Conservation (phyloP, 2,797 vertebrate genomes). For the Smutsia temminckii region DNA sequence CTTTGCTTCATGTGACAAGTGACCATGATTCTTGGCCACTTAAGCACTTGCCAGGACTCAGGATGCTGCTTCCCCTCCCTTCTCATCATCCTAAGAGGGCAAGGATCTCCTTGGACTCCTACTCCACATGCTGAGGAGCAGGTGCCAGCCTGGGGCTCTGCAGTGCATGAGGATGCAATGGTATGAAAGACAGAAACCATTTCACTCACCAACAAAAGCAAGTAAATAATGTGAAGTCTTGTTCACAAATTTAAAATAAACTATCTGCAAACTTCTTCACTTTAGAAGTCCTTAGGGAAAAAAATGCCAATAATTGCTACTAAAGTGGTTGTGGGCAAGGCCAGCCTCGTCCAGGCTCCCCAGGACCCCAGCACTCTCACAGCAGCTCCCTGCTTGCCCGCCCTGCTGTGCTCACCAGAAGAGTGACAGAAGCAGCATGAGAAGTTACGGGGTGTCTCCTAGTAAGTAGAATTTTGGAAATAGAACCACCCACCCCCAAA, state of each 20-base stretch:
- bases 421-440: not conserved
- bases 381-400: not conserved
- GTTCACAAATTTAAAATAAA: not conserved
- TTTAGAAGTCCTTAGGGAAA: not conserved
- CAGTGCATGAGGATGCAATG: not conserved
- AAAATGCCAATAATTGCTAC: not conserved
- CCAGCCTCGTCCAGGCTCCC: not conserved
- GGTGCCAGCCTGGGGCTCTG: not conserved
- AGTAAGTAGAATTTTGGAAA: conserved; percentile 59
- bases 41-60: not conserved
- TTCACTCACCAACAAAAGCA: not conserved
- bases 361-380: not conserved
- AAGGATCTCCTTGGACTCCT: not conserved
- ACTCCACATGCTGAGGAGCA: not conserved
- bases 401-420: not conserved
- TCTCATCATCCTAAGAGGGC: not conserved
- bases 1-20: not conserved
- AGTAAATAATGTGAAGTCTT: not conserved
- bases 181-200: not conserved
- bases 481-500: conserved; percentile 55
- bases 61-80: not conserved
- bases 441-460: not conserved
- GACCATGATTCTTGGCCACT: not conserved
- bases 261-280: not conserved
- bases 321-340: not conserved